Conservation (phyloP, 2,888 invertebrate genomes). For the Calameuta pallipes region DNA sequence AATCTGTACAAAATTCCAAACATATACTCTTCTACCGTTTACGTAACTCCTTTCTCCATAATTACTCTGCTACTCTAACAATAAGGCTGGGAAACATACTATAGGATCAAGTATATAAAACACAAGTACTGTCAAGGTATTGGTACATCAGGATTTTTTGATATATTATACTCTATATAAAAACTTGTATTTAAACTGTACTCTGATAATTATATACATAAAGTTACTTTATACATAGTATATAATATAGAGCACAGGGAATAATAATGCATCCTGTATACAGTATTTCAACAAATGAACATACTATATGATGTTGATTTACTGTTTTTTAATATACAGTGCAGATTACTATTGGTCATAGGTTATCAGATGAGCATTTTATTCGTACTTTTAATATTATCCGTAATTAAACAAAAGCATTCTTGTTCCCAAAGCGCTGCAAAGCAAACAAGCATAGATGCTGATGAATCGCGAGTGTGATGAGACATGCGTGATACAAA, state of each 20-base stretch:
- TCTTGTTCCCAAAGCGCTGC: neutral
- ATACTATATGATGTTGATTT: neutral
- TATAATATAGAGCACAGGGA: neutral
- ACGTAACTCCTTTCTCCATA: neutral
- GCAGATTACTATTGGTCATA: neutral
- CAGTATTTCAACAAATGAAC: neutral
- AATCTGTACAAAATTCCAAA: neutral
- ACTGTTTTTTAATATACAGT: neutral
- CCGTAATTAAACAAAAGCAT: too few relatives aligned
- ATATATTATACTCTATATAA: neutral
- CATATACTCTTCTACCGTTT: neutral
- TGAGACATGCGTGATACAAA: neutral
- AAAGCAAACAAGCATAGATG: neutral
- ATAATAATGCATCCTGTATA: neutral
- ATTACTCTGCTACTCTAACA: neutral
- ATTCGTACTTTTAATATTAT: neutral
- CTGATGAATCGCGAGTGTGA: neutral
- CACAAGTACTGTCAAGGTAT: neutral
- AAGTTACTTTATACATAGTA: neutral
- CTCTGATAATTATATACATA: neutral
- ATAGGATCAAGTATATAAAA: neutral
- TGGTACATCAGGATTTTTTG: neutral
- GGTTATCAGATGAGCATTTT: neutral
- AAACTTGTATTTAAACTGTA: neutral
- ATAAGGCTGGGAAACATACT: neutral